phyloP scores from a whole-genome alignment of 2,888 invertebrate species.

The Agrotis exclamationis region DNA sequence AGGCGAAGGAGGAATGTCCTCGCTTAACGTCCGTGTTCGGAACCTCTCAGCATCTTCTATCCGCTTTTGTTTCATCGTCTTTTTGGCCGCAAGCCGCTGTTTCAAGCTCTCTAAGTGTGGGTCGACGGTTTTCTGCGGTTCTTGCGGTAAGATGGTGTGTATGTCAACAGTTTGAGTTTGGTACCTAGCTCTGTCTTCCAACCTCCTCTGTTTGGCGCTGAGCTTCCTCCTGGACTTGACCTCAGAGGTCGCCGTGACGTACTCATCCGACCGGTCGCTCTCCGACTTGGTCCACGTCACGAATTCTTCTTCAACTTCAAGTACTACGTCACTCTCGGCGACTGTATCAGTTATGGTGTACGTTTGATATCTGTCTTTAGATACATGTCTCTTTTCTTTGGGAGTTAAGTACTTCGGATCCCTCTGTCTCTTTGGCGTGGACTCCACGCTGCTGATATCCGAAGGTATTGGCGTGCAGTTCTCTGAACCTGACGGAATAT shows the following conservation, averaged over 20 bases:
- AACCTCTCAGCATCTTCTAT: slow-evolving; percentile 94
- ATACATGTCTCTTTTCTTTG: slow-evolving; percentile 94
- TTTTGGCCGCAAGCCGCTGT: slow-evolving; percentile 84
- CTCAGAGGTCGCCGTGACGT: slow-evolving; percentile 80
- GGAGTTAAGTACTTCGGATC: slow-evolving; percentile 92
- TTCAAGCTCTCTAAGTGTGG: slow-evolving; percentile 84
- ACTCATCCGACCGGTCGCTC: slow-evolving; percentile 84
- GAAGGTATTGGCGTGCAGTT: slow-evolving; percentile 93
- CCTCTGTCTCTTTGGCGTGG: slow-evolving; percentile 93
- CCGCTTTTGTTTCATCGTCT: slow-evolving; percentile 91
- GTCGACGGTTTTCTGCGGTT: slow-evolving; percentile 72
- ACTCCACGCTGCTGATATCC: slow-evolving; percentile 94
- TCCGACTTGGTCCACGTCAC: slow-evolving; percentile 87
- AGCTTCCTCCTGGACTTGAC: slow-evolving; percentile 80
- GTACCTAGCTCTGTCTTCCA: slow-evolving; percentile 93
- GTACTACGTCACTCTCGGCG: slow-evolving; percentile 75
- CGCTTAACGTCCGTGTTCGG: slow-evolving; percentile 93
- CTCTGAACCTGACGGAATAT: slow-evolving; percentile 90
- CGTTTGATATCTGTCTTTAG: slow-evolving; percentile 95
- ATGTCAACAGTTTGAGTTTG: slow-evolving; percentile 92
- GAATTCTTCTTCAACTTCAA: slow-evolving; percentile 82
- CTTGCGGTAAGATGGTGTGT: slow-evolving; percentile 75
- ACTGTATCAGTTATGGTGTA: slow-evolving; percentile 94
- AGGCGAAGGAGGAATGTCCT: slow-evolving; percentile 88
- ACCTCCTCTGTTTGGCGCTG: slow-evolving; percentile 93